A percentile compares a stretch with the other conserved stretches of the same genome.
phyloP scores from a whole-genome alignment of 2,113 vertebrate genomes.

The Heterotis niloticus region DNA sequence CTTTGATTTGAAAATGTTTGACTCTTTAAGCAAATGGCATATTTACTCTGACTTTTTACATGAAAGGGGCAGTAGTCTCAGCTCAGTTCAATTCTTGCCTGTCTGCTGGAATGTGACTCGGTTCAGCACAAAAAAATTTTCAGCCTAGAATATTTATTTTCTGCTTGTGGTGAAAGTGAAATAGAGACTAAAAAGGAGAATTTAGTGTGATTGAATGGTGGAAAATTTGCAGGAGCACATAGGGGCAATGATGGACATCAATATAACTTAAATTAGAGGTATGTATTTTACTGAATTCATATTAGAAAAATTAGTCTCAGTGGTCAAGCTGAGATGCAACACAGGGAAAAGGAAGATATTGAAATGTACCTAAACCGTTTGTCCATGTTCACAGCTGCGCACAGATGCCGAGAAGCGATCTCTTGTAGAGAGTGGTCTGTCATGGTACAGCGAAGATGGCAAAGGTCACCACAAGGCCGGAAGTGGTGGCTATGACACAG shows the following conservation, averaged over 20 bases:
- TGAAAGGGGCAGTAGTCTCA: no score
- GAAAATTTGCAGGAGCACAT: neutral
- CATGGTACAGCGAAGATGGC: constrained; percentile 90
- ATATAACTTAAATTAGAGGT: neutral
- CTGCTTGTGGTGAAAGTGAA: no score
- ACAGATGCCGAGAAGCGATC: constrained; percentile 96
- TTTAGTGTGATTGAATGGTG: neutral
- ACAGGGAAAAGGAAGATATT: neutral
- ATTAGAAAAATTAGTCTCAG: neutral
- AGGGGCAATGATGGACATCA: neutral
- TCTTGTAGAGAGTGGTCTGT: constrained; percentile 87
- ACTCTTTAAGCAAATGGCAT: no score
- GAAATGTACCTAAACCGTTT: neutral
- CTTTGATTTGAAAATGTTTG: no score
- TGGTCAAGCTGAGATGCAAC: neutral
- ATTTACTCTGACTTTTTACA: no score
- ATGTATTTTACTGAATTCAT: neutral
- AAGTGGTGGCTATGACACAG: constrained; percentile 73
- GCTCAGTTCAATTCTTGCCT: no score
- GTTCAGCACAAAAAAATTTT: no score
- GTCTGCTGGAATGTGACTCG: no score
- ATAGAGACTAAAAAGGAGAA: neutral
- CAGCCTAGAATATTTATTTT: no score
- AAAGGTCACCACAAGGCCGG: constrained; percentile 73
- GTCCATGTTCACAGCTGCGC: constrained; percentile 70